Percentiles rank a stretch among this genome's conserved stretches.
phyloP scores from a whole-genome alignment of 1,140 invertebrate species.

The Euura lappo region DNA sequence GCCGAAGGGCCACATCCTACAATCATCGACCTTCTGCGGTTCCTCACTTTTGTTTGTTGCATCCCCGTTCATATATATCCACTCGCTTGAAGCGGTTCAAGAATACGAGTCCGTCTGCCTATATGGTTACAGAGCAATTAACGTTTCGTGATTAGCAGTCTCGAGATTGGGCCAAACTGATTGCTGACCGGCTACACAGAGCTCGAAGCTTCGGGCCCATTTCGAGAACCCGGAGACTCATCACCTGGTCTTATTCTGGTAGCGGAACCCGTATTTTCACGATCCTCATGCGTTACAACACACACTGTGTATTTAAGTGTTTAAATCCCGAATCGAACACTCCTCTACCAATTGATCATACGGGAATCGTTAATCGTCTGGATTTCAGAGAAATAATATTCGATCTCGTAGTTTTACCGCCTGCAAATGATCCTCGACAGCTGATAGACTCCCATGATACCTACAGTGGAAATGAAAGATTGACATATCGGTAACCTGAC shows the following conservation, averaged over 20 bases:
- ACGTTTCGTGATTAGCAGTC: conserved; percentile 4
- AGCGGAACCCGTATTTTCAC: not conserved
- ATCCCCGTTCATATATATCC: no score
- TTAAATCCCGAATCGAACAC: no score
- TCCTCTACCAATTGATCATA: no score
- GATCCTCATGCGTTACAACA: no score
- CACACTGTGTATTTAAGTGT: no score
- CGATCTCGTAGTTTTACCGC: no score
- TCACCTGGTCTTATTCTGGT: not conserved
- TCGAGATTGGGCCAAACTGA: not conserved
- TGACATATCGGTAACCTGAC: not conserved
- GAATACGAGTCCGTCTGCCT: not conserved
- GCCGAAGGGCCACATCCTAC: no score
- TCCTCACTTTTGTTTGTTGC: no score
- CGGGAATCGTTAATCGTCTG: no score
- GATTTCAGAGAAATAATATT: no score
- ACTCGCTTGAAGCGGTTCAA: no score
- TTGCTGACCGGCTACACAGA: not conserved
- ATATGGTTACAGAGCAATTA: not conserved
- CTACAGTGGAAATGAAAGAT: not conserved
- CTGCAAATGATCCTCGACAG: not conserved
- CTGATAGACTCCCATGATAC: not conserved
- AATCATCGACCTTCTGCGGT: no score
- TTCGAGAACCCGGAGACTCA: not conserved
- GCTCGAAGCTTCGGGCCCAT: not conserved